phyloP scores from a whole-genome alignment of 2,113 vertebrate species.

The Peromyscus polionotus region DNA sequence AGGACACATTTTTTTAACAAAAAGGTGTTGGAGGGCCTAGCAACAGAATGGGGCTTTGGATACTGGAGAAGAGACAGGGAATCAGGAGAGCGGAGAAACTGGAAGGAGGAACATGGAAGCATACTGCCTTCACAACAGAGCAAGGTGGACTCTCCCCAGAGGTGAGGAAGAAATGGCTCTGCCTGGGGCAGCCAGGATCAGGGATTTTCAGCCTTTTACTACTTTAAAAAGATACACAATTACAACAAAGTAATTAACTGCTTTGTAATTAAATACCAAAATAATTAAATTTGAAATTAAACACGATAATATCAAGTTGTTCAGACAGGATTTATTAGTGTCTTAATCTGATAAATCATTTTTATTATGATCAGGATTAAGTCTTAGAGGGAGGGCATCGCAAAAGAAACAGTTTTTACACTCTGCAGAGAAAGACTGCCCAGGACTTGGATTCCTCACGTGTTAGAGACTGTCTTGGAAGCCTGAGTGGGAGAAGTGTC shows the following conservation, averaged over 20 bases:
- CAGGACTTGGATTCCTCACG: not conserved
- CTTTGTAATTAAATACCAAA: conserved; percentile 89
- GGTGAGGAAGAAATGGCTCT: conserved; percentile 65
- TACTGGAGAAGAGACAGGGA: not conserved
- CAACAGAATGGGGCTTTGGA: not conserved
- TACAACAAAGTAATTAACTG: conserved; percentile 85
- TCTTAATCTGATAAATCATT: conserved; percentile 86
- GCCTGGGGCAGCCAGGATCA: conserved; percentile 56
- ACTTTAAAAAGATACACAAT: conserved; percentile 86
- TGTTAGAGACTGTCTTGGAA: not conserved
- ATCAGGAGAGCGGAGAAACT: fast-evolving
- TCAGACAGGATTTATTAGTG: conserved; percentile 85
- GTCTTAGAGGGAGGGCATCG: conserved; percentile 46
- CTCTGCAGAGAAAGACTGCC: not conserved
- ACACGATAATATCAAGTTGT: conserved; percentile 84
- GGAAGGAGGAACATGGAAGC: too few relatives aligned
- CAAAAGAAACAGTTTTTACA: not conserved
- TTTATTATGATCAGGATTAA: conserved; percentile 80
- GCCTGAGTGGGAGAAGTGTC: not conserved
- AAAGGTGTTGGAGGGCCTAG: not conserved
- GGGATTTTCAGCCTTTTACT: conserved; percentile 76
- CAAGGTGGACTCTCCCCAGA: not conserved
- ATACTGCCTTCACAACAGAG: not conserved
- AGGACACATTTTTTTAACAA: not conserved
- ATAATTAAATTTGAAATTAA: conserved; percentile 89